Percentiles rank a stretch among this genome's conserved stretches.
These are phyloP conservation scores for Myrmophylax atrothorax DNA, from an alignment of 2,113 vertebrate species.

Conservation along the genomic window DNA sequence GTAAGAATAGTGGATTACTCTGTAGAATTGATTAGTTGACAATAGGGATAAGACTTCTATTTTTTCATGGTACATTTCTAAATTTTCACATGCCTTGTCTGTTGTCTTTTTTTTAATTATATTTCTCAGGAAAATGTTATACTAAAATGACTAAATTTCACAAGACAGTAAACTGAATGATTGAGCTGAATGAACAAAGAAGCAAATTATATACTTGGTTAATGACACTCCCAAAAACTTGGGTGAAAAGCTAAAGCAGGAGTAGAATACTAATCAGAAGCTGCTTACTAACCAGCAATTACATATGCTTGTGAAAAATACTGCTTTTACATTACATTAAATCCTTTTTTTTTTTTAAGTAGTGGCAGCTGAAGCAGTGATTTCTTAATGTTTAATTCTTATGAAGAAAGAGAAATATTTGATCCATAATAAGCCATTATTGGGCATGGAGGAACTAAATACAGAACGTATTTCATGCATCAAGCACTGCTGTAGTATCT, in stretches of 20 bases:
- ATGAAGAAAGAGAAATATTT: not conserved
- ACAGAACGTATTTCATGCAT: not conserved
- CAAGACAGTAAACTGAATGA: conserved; percentile 38
- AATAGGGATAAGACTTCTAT: not conserved
- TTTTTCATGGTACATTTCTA: not conserved
- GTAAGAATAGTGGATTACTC: not conserved
- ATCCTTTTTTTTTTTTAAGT: not conserved
- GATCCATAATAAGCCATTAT: not conserved
- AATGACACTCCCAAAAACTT: conserved; percentile 53
- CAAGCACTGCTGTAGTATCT: not conserved
- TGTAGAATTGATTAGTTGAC: conserved; percentile 16
- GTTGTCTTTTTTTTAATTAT: not conserved
- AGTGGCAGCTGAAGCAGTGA: not conserved
- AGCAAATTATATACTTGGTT: conserved; percentile 58
- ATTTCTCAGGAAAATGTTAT: conserved; percentile 26
- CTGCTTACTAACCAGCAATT: conserved; percentile 49
- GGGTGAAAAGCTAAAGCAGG: conserved; percentile 42
- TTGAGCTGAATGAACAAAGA: conserved; percentile 50
- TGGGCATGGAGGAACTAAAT: not conserved
- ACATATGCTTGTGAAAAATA: conserved; percentile 25
- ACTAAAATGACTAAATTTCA: conserved; percentile 31
- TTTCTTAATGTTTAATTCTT: not conserved
- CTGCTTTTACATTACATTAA: not conserved
- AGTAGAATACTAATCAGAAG: conserved; percentile 58
- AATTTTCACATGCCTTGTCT: conserved; percentile 2